Evolutionary conservation across 2,888 invertebrate species (phyloP).

Genomic region (Carpatolechia fugitivella): DNA sequence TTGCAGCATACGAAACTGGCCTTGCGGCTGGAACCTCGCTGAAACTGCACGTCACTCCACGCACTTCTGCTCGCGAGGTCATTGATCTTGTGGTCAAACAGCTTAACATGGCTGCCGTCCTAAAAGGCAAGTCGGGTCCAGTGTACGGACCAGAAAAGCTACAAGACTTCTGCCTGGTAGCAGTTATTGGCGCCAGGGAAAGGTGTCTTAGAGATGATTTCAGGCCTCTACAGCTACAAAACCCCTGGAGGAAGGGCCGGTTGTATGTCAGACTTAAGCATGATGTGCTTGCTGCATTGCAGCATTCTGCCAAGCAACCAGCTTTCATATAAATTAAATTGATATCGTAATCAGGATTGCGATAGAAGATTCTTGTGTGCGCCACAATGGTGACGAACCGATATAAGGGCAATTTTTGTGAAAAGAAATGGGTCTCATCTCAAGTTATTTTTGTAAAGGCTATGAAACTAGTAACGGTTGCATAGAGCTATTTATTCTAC

Average conservation of each 20-base stretch:
- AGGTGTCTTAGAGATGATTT: conserved; percentile 96
- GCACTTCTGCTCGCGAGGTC: conserved; percentile 96
- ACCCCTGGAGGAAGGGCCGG: conserved; percentile 97
- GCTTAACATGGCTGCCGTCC: conserved; percentile 93
- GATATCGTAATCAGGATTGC: background rate
- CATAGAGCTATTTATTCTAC: background rate
- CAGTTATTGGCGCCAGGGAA: conserved; percentile 96
- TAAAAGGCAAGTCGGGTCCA: conserved; percentile 91
- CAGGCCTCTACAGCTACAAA: conserved; percentile 94
- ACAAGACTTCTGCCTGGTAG: conserved; percentile 94
- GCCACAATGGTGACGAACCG: background rate
- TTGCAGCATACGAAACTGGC: conserved; percentile 97
- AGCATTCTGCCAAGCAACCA: conserved; percentile 91
- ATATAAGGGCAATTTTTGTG: background rate
- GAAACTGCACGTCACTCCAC: conserved; percentile 94
- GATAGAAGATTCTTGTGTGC: background rate
- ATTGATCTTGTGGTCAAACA: conserved; percentile 97
- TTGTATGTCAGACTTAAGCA: conserved; percentile 95
- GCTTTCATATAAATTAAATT: conserved; percentile 74
- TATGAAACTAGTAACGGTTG: conserved; percentile 12
- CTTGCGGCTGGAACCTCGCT: conserved; percentile 95
- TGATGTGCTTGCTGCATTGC: conserved; percentile 91
- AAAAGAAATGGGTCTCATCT: conserved; percentile 1
- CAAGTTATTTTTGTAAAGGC: conserved; percentile 15
- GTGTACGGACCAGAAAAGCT: conserved; percentile 91